Conservation (phyloP, 2,113 vertebrate species). For the Centrocercus urophasianus region DNA sequence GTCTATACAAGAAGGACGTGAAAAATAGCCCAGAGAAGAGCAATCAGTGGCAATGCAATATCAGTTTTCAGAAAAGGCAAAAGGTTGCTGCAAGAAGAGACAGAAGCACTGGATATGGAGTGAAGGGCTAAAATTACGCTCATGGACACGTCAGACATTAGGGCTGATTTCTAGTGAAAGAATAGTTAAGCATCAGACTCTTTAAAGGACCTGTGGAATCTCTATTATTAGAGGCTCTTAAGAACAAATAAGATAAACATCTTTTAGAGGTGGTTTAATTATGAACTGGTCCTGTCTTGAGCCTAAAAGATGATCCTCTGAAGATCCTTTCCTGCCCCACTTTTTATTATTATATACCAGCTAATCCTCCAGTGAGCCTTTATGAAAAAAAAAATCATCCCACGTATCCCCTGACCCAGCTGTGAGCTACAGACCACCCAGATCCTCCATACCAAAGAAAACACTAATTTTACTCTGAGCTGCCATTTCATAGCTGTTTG, state of each 20-base stretch:
- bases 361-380: constrained; percentile 15
- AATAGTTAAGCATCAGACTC: neutral
- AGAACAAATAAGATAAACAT: constrained; percentile 43
- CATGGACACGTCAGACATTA: neutral
- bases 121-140: constrained; percentile 18
- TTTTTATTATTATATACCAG: neutral
- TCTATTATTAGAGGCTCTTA: constrained; percentile 18
- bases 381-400: constrained; percentile 22
- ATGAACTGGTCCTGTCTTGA: constrained; percentile 29
- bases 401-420: neutral
- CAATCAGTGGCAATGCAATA: neutral
- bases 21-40: neutral
- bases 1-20: neutral
- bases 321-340: constrained; percentile 15
- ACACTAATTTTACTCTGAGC: neutral
- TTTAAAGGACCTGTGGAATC: neutral
- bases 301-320: constrained; percentile 3
- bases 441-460: neutral
- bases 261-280: constrained; percentile 39
- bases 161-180: neutral
- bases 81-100: neutral
- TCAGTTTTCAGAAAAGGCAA: neutral
- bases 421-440: constrained; percentile 31
- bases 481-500: neutral
- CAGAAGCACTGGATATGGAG: neutral